Conservation (phyloP, 2,113 vertebrate genomes). For the Okapia johnstoni region DNA sequence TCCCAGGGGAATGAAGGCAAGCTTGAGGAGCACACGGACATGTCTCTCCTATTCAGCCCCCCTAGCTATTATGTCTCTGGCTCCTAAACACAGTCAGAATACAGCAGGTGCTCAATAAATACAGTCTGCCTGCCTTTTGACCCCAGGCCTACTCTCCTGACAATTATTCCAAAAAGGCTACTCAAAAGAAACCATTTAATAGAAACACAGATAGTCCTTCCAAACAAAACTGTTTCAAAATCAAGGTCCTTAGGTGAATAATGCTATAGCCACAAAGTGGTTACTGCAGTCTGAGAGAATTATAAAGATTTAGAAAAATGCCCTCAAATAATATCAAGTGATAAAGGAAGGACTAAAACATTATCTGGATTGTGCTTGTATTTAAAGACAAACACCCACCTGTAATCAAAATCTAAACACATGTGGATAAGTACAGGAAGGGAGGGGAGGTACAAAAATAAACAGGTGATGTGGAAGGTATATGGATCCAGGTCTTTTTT, state of each 20-base stretch:
- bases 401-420: slow-evolving; percentile 44
- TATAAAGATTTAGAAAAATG: not conserved
- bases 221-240: not conserved
- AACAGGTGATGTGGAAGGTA: slow-evolving; percentile 22
- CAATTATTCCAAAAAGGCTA: not conserved
- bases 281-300: not conserved
- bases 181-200: not conserved
- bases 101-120: not conserved
- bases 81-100: not conserved
- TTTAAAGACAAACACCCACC: not conserved
- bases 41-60: not conserved
- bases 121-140: not conserved
- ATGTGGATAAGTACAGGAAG: not conserved
- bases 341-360: not conserved
- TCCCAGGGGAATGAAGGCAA: no score
- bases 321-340: not conserved
- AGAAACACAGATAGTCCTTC: not conserved
- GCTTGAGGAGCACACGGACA: not conserved
- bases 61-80: not conserved
- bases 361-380: not conserved
- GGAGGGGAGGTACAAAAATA: slow-evolving; percentile 6
- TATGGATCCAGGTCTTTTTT: not conserved
- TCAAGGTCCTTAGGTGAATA: not conserved
- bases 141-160: not conserved
- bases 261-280: not conserved